Evolutionary conservation across 2,113 vertebrate species (phyloP).

Genomic region (Mustela lutreola): DNA sequence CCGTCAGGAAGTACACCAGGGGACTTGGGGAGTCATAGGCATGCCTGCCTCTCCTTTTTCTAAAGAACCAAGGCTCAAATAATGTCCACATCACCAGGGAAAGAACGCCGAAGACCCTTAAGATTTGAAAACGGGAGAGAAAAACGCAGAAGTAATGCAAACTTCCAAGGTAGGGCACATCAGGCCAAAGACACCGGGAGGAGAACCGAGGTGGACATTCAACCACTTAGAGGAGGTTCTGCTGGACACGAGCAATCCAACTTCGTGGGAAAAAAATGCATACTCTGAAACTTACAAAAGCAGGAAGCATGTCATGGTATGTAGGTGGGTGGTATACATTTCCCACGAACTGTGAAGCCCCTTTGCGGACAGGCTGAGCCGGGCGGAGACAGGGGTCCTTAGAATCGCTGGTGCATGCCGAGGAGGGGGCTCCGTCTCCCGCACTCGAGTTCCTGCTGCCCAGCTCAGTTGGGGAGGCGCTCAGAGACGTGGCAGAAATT

Average conservation of each 20-base stretch:
- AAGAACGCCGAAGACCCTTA: not conserved
- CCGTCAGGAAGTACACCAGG: not conserved
- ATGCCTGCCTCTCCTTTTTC: constrained; percentile 30
- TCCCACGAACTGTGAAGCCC: constrained; percentile 92
- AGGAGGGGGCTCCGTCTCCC: constrained; percentile 92
- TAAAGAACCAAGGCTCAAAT: not conserved
- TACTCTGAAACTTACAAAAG: constrained; percentile 93
- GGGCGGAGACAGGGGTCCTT: constrained; percentile 97
- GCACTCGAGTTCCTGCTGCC: constrained; percentile 91
- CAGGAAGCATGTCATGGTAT: constrained; percentile 99
- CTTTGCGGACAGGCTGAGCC: constrained; percentile 93
- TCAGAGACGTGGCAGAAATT: constrained; percentile 93
- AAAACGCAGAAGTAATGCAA: not conserved
- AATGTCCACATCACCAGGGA: not conserved
- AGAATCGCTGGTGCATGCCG: constrained; percentile 87
- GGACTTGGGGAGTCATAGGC: not conserved
- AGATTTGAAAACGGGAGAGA: not conserved
- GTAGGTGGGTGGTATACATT: constrained; percentile 95
- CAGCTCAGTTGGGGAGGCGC: constrained; percentile 93
- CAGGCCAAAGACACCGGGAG: not conserved
- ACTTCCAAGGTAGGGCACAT: not conserved
- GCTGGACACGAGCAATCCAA: not conserved
- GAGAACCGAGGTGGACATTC: not conserved
- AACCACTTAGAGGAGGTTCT: not conserved
- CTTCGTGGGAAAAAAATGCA: rapidly evolving